These are phyloP conservation scores for Xiphophorus birchmanni DNA, from an alignment of 2,797 vertebrate genomes.

Conservation along the genomic window DNA sequence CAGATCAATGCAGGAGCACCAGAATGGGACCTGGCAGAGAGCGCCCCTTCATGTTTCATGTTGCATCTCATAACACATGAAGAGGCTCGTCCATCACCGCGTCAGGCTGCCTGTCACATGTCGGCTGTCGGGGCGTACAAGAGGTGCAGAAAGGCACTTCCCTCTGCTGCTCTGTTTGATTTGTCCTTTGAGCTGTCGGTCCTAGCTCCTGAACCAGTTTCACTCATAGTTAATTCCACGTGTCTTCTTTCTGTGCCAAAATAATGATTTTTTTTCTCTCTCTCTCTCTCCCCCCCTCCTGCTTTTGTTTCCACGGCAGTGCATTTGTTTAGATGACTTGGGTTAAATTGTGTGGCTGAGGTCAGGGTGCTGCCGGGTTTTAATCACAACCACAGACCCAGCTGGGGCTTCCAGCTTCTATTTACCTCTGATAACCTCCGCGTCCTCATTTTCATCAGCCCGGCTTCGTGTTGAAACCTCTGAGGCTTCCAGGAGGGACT, in stretches of 20 bases:
- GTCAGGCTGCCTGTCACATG: conserved; percentile 41
- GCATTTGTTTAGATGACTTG: conserved; percentile 17
- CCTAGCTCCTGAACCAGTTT: conserved; percentile 40
- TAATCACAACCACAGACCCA: conserved; percentile 52
- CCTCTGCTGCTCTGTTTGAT: conserved; percentile 32
- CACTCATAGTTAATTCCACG: conserved; percentile 14
- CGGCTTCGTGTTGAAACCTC: conserved; percentile 40
- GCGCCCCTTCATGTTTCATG: conserved; percentile 52
- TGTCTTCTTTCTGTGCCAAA: conserved; percentile 21
- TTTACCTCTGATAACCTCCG: conserved; percentile 75
- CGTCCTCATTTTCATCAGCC: conserved; percentile 48
- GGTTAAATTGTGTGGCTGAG: conserved; percentile 37
- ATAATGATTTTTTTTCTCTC: neutral
- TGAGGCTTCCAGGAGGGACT: conserved; percentile 60
- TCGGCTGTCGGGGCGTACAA: conserved; percentile 28
- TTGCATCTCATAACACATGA: conserved; percentile 52
- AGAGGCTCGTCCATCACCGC: conserved; percentile 54
- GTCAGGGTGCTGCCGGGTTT: conserved; percentile 60
- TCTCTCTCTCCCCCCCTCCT: neutral
- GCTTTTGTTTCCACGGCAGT: conserved; percentile 23
- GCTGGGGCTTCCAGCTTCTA: conserved; percentile 32
- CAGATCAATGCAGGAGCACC: conserved; percentile 58
- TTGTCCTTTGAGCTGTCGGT: conserved; percentile 39
- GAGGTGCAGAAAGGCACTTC: conserved; percentile 47
- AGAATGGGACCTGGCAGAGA: conserved; percentile 48